phyloP scores from a whole-genome alignment of 2,888 invertebrate species.

The Folsomia manolachei region DNA sequence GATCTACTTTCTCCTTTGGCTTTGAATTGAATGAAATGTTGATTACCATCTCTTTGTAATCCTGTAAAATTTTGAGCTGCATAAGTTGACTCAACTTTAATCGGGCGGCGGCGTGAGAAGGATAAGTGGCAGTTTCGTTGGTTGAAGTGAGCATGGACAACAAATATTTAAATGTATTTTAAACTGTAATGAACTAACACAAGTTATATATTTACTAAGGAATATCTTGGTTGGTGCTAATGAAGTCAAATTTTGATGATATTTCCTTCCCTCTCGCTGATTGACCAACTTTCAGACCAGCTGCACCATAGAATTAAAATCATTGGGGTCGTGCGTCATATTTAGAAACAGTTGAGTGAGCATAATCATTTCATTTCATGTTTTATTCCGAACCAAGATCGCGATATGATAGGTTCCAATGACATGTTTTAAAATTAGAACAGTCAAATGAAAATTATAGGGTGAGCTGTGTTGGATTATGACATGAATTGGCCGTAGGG shows the following conservation, averaged over 20 bases:
- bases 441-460: slow-evolving; percentile 10
- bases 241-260: slow-evolving; percentile 1
- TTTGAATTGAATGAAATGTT: not conserved
- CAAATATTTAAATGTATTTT: no score
- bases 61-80: no score
- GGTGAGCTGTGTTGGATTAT: not conserved
- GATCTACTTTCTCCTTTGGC: not conserved
- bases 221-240: not conserved
- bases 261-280: slow-evolving; percentile 9
- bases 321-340: not conserved
- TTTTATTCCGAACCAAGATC: not conserved
- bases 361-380: not conserved
- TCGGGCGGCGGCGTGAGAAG: not conserved
- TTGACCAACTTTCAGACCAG: slow-evolving; percentile 9
- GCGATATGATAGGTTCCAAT: not conserved
- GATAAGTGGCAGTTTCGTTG: slow-evolving; percentile 6
- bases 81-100: no score
- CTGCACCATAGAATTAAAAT: not conserved
- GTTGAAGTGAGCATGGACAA: not conserved
- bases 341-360: slow-evolving; percentile 1
- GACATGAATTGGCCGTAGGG: no score
- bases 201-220: no score
- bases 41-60: not conserved
- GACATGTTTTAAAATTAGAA: slow-evolving; percentile 4
- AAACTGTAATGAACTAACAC: no score